Evolutionary conservation across 2,113 vertebrate species (phyloP), one percentile per base, ranked within the genome.

Genomic region (Emydocephalus ijimae): DNA sequence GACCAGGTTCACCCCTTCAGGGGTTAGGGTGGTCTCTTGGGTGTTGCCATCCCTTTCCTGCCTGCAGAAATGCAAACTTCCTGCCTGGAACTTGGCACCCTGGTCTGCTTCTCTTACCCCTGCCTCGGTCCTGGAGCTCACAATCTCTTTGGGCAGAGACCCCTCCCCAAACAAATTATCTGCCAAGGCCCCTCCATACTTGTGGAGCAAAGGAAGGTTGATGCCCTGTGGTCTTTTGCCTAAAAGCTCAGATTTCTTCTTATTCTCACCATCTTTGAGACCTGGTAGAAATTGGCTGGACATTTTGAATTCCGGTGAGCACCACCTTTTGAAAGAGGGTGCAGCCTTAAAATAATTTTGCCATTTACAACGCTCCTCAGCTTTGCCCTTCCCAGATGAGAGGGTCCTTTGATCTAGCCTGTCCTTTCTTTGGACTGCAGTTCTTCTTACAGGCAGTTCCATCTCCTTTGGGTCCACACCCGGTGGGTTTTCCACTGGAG

Each of bases 281-380:
- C 95, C 92, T 20, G 94, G 95, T 0, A 96, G 93, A 93, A 96
- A 94, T 57, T 69, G 95, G 94, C 97, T 95, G 0, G 94, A 96
- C 1, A 92, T 95, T 89, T 93, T 94, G 5, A 92, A 45, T 0
- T 92, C 96, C 59, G 94, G 96, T 5, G 95, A 55, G 0, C 56
- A 69, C 14, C 95, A 90, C 29, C 96, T 95, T 89, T 96, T 96
- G 0, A 91, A 91, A 18, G 90, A 92, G 1, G 95, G 0, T 12
- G 94, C 92, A 0, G 90, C 45, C 43, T 57, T 96, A 2, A 88
- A 39, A 3, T 85, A 91, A 45, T 95, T 86, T 0, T 3, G 93
- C 43, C 85, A 94, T 94, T 93, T 96, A 55, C 89, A 18, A 0
- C 90, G 92, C 87, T 91, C 23, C 0, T 91, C 23, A 0, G 14